Conservation (phyloP, 1,140 invertebrate genomes). For the Brachionus angularis region DNA sequence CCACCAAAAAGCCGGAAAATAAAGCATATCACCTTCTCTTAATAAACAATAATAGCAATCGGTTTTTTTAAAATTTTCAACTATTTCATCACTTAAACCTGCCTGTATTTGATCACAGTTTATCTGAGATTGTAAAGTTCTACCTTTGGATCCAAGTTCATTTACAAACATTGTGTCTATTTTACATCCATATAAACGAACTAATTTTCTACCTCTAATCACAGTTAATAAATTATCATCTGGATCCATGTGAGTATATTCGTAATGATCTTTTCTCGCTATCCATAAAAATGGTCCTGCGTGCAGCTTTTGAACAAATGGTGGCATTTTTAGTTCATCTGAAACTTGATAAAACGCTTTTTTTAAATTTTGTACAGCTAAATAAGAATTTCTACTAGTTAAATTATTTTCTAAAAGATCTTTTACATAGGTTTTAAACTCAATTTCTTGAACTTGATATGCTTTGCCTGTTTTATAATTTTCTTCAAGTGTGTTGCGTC, state of each 20-base stretch:
- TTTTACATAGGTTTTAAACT: slow-evolving; percentile 46
- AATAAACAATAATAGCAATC: slow-evolving; percentile 45
- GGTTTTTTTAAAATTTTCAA: slow-evolving; percentile 44
- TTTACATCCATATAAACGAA: slow-evolving; percentile 47
- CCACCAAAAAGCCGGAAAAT: slow-evolving; percentile 48
- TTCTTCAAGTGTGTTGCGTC: background rate
- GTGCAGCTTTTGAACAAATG: slow-evolving; percentile 47
- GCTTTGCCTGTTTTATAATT: slow-evolving; percentile 44
- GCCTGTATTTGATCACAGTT: slow-evolving; percentile 44
- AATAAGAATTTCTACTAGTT: slow-evolving; percentile 46
- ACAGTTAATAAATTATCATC: slow-evolving; percentile 47
- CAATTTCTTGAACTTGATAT: slow-evolving; percentile 45
- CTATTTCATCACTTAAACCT: slow-evolving; percentile 37
- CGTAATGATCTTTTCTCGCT: slow-evolving; percentile 47
- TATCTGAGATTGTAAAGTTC: slow-evolving; percentile 47
- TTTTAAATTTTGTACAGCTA: slow-evolving; percentile 48
- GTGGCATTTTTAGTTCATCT: slow-evolving; percentile 45
- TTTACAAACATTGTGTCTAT: slow-evolving; percentile 46
- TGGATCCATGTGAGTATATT: slow-evolving; percentile 47
- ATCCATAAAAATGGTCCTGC: slow-evolving; percentile 48
- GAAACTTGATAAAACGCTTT: slow-evolving; percentile 46
- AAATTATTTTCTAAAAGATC: slow-evolving; percentile 45
- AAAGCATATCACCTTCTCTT: slow-evolving; percentile 46
- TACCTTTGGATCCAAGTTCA: slow-evolving; percentile 46
- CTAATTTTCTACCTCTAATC: slow-evolving; percentile 45